These are phyloP conservation scores for Conopomorpha cramerella DNA, from an alignment of 1,140 invertebrate species.

Conservation along the genomic window DNA sequence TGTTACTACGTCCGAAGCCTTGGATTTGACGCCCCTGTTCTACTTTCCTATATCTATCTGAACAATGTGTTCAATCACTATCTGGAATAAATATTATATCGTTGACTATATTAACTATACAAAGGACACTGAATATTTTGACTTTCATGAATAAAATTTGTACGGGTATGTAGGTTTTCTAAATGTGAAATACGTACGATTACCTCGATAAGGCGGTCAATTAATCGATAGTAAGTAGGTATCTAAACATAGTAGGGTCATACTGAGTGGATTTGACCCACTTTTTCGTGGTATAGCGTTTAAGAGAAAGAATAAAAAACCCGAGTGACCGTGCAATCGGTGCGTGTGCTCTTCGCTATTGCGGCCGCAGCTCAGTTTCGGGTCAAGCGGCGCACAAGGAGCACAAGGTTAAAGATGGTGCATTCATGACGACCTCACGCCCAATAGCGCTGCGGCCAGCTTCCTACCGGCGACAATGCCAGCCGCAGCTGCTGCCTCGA, in stretches of 20 bases:
- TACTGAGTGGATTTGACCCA: conserved; percentile 45
- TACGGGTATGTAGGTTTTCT: conserved; percentile 3
- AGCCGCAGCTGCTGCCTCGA: conserved; percentile 26
- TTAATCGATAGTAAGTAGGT: too few relatives aligned
- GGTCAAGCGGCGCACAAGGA: conserved; percentile 45
- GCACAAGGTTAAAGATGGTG: conserved; percentile 61
- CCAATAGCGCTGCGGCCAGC: conserved; percentile 54
- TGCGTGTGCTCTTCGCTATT: conserved; percentile 9
- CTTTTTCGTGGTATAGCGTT: too few relatives aligned
- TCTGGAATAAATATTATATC: conserved; percentile 8
- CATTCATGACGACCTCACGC: conserved; percentile 57
- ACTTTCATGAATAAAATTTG: conserved; percentile 1
- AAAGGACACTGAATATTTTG: conserved; percentile 1
- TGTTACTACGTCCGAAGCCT: conserved; percentile 31
- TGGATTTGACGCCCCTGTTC: conserved; percentile 40
- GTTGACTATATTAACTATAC: conserved; percentile 1
- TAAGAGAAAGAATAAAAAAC: conserved; percentile 20
- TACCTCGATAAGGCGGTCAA: too few relatives aligned
- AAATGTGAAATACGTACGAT: conserved; percentile 8
- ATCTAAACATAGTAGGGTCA: too few relatives aligned
- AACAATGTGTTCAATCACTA: conserved; percentile 35
- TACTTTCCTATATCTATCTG: conserved; percentile 43
- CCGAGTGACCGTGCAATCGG: conserved; percentile 1
- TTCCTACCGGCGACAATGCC: conserved; percentile 57
- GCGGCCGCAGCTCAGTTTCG: conserved; percentile 27